Base-by-base conservation (phyloP, 2,113 vertebrate species). In the Mesocricetus auratus region DNA sequence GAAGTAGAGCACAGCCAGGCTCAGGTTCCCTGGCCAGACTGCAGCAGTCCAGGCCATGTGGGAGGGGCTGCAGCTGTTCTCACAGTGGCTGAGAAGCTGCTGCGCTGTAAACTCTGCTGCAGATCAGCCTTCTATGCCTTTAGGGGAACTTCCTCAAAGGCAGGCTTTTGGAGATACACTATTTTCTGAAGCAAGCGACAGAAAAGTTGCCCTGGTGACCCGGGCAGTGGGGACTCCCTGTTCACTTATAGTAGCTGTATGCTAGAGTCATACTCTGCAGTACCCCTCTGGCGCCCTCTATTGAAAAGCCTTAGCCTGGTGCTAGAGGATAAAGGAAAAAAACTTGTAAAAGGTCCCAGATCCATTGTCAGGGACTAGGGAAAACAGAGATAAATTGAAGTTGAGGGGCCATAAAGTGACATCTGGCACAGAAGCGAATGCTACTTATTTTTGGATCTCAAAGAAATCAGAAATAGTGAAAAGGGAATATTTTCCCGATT, bases 361-460 rank as follows among this genome's bases (percentile, higher is more conserved):
- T 91, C 5, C 22, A 4, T 95, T 86, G 96, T 83, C 36, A 81
- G 3, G 73, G 69, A 77, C 64, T 60, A 81, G 64, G 36, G n/a
- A 42, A 92, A 85, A 36, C 22, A 97, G 91, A 88, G 90, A 22
- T 90, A 64, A 71, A 13, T 85, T 79, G 86, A 82, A 62, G 4
- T 31, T 24, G 69, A 77, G 87, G 90, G 42, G 33, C 83, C 81
- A 1, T 69, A 73, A 36, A 33, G 8, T 69, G 71, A 45, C 45
- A 71, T 71, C 36, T 26, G 58, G 39, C 45, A 77, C 36, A 90
- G 58, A 60, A 73, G 16, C 77, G 24, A 31, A 0, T 90, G 19
- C 36, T 75, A 1, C 69, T 75, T 13, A 12, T 64, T 89, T 83
- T 93, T 87, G 87, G 78, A 82, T 77, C 82, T 22, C 39, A 53